phyloP scores from a whole-genome alignment of 2,888 invertebrate species.

The Gerris lacustris region DNA sequence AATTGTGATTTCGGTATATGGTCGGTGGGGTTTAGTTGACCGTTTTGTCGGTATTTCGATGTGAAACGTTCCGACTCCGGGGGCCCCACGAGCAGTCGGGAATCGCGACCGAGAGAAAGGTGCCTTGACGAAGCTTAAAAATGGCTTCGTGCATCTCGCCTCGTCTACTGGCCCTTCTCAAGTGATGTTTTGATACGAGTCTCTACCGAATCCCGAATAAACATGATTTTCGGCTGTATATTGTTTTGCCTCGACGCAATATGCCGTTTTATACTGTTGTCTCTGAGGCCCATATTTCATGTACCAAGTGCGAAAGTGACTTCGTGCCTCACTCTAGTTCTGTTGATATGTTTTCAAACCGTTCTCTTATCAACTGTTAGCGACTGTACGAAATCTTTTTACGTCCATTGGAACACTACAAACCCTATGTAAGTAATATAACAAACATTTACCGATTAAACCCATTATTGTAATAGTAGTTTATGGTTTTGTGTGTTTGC shows the following conservation, averaged over 20 bases:
- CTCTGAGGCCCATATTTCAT: slow-evolving; percentile 28
- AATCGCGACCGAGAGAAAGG: slow-evolving; percentile 8
- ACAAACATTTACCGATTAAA: not conserved
- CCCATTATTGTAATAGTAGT: not conserved
- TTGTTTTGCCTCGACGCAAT: slow-evolving; percentile 29
- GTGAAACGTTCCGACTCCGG: not conserved
- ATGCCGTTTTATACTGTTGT: slow-evolving; percentile 27
- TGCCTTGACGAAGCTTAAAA: slow-evolving; percentile 26
- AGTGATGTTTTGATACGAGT: slow-evolving; percentile 28
- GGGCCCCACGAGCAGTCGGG: not conserved
- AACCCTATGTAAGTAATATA: slow-evolving; percentile 59
- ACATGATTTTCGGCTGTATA: slow-evolving; percentile 32
- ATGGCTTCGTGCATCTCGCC: slow-evolving; percentile 25
- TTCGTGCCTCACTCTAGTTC: slow-evolving; percentile 44
- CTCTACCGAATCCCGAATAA: slow-evolving; percentile 20
- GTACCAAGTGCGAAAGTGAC: slow-evolving; percentile 35
- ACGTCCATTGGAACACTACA: slow-evolving; percentile 82
- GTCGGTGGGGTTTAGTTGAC: not conserved
- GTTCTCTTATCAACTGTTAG: slow-evolving; percentile 47
- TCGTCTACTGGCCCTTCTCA: not conserved
- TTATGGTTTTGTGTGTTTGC: too few species aligned
- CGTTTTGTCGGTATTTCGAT: not conserved
- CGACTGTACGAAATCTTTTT: slow-evolving; percentile 70
- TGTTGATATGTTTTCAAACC: slow-evolving; percentile 46
- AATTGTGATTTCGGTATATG: not conserved